Evolutionary conservation across 1,140 invertebrate species (phyloP).

Genomic region (Harlomillsia oculata): DNA sequence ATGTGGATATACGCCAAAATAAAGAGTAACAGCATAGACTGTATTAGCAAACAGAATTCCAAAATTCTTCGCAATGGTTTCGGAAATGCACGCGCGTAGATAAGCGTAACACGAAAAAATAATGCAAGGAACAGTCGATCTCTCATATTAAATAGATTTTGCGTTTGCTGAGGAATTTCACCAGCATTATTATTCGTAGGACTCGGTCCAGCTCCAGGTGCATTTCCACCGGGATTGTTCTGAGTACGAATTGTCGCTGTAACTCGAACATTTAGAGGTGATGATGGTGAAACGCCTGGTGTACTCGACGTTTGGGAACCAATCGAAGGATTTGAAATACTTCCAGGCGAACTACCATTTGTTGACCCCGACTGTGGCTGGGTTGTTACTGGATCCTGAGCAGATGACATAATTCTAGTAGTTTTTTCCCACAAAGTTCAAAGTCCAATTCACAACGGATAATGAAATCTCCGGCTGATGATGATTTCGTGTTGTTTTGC

Average conservation of each 20-base stretch:
- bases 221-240: background rate
- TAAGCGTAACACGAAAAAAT: constrained; percentile 80
- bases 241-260: constrained; percentile 6
- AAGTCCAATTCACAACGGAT: no score
- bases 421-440: no score
- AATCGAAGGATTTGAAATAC: no score
- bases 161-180: constrained; percentile 31
- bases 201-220: background rate
- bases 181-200: constrained; percentile 33
- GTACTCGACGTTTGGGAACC: no score
- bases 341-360: no score
- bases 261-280: constrained; percentile 2
- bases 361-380: no score
- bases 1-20: constrained; percentile 71
- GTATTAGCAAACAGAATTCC: constrained; percentile 81
- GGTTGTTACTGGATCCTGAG: no score
- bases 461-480: no score
- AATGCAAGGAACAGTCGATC: constrained; percentile 91
- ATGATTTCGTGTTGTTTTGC: no score
- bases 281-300: no score
- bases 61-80: constrained; percentile 72
- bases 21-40: constrained; percentile 47
- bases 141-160: constrained; percentile 51
- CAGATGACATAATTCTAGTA: no score
- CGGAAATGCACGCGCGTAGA: constrained; percentile 81